Conservation (phyloP, 1,140 invertebrate species). For the Drosophila rufa region DNA sequence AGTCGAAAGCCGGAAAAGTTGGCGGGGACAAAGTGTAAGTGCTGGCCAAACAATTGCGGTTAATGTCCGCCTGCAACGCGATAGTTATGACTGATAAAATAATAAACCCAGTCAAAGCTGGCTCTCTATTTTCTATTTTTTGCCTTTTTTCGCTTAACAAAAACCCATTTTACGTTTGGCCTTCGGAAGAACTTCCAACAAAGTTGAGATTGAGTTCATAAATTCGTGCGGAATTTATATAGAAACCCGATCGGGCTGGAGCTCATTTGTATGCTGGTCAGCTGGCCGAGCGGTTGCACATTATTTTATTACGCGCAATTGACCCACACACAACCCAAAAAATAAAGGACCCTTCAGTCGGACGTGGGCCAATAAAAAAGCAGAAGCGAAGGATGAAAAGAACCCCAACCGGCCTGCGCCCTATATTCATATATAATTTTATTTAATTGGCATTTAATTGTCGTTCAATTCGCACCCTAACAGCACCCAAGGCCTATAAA, state of each 20-base stretch:
- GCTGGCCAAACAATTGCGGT: slow-evolving; percentile 79
- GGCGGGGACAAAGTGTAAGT: slow-evolving; percentile 62
- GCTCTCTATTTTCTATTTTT: neutral
- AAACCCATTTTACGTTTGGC: neutral
- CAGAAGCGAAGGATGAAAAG: neutral
- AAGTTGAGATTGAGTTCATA: slow-evolving; percentile 18
- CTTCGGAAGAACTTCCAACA: slow-evolving; percentile 12
- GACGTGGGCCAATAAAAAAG: slow-evolving; percentile 39
- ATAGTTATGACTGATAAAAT: slow-evolving; percentile 82
- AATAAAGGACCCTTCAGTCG: slow-evolving; percentile 8
- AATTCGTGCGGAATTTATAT: slow-evolving; percentile 18
- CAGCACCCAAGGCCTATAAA: neutral
- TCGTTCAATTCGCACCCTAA: slow-evolving; percentile 9
- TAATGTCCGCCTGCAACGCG: slow-evolving; percentile 66
- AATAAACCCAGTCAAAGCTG: slow-evolving; percentile 53
- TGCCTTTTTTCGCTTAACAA: neutral
- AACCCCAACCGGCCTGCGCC: neutral
- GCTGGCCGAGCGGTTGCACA: slow-evolving; percentile 69
- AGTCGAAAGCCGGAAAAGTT: slow-evolving; percentile 20
- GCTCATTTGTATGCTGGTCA: slow-evolving; percentile 74
- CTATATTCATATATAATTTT: slow-evolving; percentile 31
- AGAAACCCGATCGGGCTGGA: neutral
- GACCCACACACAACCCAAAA: slow-evolving; percentile 46
- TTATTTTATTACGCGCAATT: slow-evolving; percentile 82
- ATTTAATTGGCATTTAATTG: slow-evolving; percentile 48